These are phyloP conservation scores for Stichodactyla helianthus DNA, from an alignment of 64 coral and sea anemone species.

Conservation along the genomic window DNA sequence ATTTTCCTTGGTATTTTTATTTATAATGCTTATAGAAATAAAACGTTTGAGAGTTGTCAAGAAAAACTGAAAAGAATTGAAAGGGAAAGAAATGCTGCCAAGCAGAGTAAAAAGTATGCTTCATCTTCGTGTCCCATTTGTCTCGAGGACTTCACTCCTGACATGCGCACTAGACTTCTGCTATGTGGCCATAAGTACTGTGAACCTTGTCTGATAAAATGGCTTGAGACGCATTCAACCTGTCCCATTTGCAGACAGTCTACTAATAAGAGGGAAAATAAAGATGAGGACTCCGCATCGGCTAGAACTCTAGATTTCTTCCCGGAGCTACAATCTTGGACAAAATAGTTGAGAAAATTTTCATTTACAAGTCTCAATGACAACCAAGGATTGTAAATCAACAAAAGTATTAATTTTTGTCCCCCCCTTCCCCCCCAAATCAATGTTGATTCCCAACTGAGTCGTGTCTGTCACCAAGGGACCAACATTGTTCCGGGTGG, in stretches of 20 bases:
- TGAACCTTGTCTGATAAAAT: slow-evolving; percentile 71
- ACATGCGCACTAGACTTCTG: slow-evolving; percentile 41
- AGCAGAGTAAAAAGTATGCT: slow-evolving; percentile 45
- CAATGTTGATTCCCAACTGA: too few species aligned
- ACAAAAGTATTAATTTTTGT: too few species aligned
- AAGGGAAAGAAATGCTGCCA: slow-evolving; percentile 63
- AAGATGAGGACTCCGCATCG: neutral
- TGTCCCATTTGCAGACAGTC: slow-evolving; percentile 83
- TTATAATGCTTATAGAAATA: slow-evolving; percentile 26
- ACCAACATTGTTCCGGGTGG: too few species aligned
- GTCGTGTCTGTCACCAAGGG: too few species aligned
- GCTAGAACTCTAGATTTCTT: slow-evolving; percentile 39
- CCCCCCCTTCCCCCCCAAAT: too few species aligned
- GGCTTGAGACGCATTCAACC: slow-evolving; percentile 67
- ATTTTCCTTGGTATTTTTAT: slow-evolving; percentile 7
- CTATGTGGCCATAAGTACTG: slow-evolving; percentile 93
- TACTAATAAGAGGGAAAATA: neutral
- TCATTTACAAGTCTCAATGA: too few species aligned
- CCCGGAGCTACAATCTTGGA: too few species aligned
- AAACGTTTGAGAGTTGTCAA: slow-evolving; percentile 34
- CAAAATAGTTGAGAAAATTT: too few species aligned
- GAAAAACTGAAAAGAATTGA: slow-evolving; percentile 71
- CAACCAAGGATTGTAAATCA: too few species aligned
- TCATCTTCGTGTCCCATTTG: slow-evolving; percentile 76
- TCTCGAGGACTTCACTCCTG: slow-evolving; percentile 63